These are phyloP conservation scores for Leptogaster cylindrica DNA, from an alignment of 2,888 invertebrate genomes.

Conservation along the genomic window DNA sequence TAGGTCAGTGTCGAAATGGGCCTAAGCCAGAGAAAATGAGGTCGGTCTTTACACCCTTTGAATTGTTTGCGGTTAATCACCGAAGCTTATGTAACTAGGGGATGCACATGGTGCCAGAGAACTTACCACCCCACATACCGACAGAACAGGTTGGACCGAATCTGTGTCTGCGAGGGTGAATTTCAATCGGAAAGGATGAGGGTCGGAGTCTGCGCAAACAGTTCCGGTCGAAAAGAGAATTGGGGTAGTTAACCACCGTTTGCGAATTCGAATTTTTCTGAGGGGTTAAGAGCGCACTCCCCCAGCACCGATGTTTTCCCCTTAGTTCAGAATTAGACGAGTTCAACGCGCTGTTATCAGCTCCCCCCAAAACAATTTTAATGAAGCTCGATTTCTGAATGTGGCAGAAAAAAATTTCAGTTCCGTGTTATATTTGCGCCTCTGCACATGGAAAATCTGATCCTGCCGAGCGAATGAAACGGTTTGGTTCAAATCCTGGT, in stretches of 20 bases:
- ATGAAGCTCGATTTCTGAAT: constrained; percentile 19
- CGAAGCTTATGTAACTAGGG: not conserved
- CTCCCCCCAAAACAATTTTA: constrained; percentile 25
- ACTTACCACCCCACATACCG: constrained; percentile 1
- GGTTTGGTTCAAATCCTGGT: constrained; percentile 5
- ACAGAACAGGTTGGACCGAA: not conserved
- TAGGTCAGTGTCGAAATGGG: constrained; percentile 37
- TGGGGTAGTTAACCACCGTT: not conserved
- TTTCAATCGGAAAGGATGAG: too few relatives aligned
- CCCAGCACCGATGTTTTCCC: too few relatives aligned
- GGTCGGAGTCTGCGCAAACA: constrained; percentile 1
- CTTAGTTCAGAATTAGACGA: constrained; percentile 11
- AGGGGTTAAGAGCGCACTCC: too few relatives aligned
- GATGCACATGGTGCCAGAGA: not conserved
- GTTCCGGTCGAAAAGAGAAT: not conserved
- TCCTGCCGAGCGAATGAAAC: not conserved
- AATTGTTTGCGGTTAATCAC: constrained; percentile 29
- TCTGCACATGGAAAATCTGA: constrained; percentile 56
- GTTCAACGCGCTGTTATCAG: constrained; percentile 28
- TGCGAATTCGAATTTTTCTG: not conserved
- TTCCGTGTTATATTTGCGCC: constrained; percentile 61
- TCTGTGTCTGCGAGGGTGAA: too few relatives aligned
- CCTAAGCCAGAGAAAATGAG: not conserved
- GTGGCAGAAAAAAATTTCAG: constrained; percentile 54
- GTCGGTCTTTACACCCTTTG: constrained; percentile 5